Evolutionary conservation across 2,797 vertebrate genomes (phyloP).

Genomic region (Labeo calbasu): DNA sequence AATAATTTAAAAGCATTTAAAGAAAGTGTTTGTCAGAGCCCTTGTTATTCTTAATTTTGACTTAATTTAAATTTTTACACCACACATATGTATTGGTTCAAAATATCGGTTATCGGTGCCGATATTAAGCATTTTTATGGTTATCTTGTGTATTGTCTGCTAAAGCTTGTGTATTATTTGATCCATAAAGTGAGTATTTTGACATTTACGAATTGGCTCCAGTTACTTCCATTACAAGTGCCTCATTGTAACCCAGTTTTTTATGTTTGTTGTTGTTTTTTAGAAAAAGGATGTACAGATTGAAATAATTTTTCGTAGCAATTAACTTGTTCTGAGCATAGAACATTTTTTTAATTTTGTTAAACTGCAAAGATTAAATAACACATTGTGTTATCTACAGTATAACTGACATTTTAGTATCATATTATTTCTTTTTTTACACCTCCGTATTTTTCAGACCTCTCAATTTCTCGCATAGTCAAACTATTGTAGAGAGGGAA

Average conservation of each 20-base stretch:
- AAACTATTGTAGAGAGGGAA: background rate
- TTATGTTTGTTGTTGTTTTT: background rate
- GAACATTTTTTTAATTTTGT: background rate
- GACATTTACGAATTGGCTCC: background rate
- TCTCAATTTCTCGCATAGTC: background rate
- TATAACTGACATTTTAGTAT: background rate
- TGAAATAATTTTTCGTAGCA: no score
- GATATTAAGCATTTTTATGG: no score
- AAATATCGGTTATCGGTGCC: no score
- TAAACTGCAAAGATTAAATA: background rate
- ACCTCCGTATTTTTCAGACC: background rate
- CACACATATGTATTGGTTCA: no score
- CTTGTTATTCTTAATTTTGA: no score
- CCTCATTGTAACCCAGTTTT: background rate
- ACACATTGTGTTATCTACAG: background rate
- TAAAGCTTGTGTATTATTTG: background rate
- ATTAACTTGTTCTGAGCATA: background rate
- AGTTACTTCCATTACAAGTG: background rate
- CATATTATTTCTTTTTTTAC: background rate
- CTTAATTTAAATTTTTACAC: no score
- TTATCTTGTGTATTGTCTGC: no score
- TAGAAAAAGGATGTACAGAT: background rate
- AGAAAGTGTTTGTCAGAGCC: no score
- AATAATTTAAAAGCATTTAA: no score
- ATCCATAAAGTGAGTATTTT: background rate